These are phyloP conservation scores for Sus cebifrons DNA, from an alignment of 2,797 vertebrate genomes.

Conservation along the genomic window DNA sequence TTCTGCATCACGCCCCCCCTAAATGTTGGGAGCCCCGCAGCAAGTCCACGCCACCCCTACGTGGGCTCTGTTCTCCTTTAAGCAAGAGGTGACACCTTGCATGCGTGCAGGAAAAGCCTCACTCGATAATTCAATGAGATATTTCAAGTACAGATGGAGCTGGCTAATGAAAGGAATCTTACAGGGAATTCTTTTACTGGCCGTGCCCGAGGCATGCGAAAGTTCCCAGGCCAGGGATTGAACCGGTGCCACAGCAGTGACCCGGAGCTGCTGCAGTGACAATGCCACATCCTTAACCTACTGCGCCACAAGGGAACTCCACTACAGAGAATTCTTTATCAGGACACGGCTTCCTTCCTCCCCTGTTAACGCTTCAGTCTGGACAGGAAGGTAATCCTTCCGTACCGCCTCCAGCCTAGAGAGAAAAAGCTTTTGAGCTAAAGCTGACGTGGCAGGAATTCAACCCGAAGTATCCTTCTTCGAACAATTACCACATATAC, in stretches of 20 bases:
- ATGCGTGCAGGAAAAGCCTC: not conserved
- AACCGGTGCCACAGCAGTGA: too few species aligned
- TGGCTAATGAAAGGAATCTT: not conserved
- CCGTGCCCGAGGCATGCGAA: too few species aligned
- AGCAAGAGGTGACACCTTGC: not conserved
- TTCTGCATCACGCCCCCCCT: too few species aligned
- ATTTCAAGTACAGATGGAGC: not conserved
- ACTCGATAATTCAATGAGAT: not conserved
- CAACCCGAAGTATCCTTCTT: not conserved
- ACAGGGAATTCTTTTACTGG: not conserved
- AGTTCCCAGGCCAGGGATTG: too few species aligned
- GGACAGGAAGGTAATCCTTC: not conserved
- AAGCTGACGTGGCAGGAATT: not conserved
- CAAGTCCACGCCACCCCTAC: not conserved
- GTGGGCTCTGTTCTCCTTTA: not conserved
- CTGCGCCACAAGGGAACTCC: too few species aligned
- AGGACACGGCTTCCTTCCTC: constrained; percentile 15
- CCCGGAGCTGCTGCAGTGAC: too few species aligned
- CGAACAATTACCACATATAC: not conserved
- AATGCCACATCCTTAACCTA: too few species aligned
- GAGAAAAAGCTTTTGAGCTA: not conserved
- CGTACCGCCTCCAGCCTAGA: not conserved
- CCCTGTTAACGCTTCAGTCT: not conserved
- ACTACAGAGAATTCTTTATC: not conserved
- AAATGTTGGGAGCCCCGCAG: too few species aligned